phyloP scores from a whole-genome alignment of 2,888 invertebrate genomes.

The Lucinisca nassula region DNA sequence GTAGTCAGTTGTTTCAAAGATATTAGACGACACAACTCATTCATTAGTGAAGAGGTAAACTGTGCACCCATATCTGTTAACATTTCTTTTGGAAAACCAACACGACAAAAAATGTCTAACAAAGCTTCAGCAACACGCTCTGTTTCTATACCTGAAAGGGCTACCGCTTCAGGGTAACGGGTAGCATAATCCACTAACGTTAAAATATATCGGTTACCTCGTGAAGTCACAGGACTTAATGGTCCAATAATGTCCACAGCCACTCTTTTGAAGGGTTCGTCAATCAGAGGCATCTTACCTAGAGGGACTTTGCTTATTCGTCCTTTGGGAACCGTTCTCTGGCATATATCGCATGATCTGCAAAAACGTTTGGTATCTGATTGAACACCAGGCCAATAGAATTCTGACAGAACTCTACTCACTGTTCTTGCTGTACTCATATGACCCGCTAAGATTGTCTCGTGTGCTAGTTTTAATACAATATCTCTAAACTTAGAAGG shows the following conservation, averaged over 20 bases:
- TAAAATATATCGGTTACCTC: neutral
- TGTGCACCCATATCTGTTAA: neutral
- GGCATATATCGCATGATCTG: too few relatives aligned
- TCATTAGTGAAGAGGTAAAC: too few relatives aligned
- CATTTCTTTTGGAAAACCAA: neutral
- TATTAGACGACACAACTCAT: neutral
- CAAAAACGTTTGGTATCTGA: neutral
- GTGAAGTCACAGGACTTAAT: neutral
- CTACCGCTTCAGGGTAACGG: too few relatives aligned
- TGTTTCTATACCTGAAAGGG: too few relatives aligned
- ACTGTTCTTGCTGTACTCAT: too few relatives aligned
- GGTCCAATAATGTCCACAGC: neutral
- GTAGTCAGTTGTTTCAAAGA: neutral
- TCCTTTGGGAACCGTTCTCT: neutral
- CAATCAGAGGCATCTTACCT: too few relatives aligned
- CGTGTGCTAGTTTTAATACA: neutral
- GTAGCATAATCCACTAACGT: neutral
- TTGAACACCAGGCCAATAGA: neutral
- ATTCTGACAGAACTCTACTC: too few relatives aligned
- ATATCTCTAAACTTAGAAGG: neutral
- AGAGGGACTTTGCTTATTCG: neutral
- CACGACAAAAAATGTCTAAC: neutral
- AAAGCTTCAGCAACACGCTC: neutral
- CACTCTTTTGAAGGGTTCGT: too few relatives aligned
- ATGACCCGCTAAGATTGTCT: neutral